Evolutionary conservation across 2,888 invertebrate genomes (phyloP).

Genomic region (Silvanus unidentatus): DNA sequence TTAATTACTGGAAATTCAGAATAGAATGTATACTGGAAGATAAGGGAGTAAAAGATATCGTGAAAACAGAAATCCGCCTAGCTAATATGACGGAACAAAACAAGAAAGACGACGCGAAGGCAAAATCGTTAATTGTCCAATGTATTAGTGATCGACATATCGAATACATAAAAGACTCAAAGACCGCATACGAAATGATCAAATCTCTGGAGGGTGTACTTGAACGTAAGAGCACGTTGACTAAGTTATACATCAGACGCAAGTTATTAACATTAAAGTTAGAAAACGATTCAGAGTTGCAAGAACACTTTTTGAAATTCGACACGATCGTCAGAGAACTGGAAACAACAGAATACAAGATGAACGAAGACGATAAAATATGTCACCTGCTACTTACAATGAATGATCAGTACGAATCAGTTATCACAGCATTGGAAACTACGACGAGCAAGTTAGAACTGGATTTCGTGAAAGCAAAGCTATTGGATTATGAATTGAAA

Average conservation of each 20-base stretch:
- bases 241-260: slow-evolving; percentile 20
- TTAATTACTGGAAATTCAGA: slow-evolving; percentile 14
- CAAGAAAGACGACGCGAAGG: slow-evolving; percentile 17
- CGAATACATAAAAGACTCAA: slow-evolving; percentile 20
- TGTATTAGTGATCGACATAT: slow-evolving; percentile 22
- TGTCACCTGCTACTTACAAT: slow-evolving; percentile 24
- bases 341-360: slow-evolving; percentile 18
- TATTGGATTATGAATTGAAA: slow-evolving; percentile 24
- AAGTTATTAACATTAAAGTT: slow-evolving; percentile 21
- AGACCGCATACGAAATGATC: slow-evolving; percentile 21
- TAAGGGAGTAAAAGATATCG: slow-evolving; percentile 6
- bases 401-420: slow-evolving; percentile 19
- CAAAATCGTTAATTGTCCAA: slow-evolving; percentile 22
- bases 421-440: slow-evolving; percentile 27
- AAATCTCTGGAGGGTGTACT: slow-evolving; percentile 21
- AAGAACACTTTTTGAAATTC: slow-evolving; percentile 26
- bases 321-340: slow-evolving; percentile 24
- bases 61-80: slow-evolving; percentile 1
- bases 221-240: slow-evolving; percentile 22
- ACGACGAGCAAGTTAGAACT: slow-evolving; percentile 17
- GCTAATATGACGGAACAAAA: slow-evolving; percentile 5
- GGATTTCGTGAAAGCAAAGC: slow-evolving; percentile 24
- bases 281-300: slow-evolving; percentile 16
- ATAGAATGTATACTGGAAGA: slow-evolving; percentile 12
- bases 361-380: slow-evolving; percentile 25